These are phyloP conservation scores for Oreochromis niloticus DNA, from an alignment of 2,113 vertebrate genomes.

Conservation along the genomic window DNA sequence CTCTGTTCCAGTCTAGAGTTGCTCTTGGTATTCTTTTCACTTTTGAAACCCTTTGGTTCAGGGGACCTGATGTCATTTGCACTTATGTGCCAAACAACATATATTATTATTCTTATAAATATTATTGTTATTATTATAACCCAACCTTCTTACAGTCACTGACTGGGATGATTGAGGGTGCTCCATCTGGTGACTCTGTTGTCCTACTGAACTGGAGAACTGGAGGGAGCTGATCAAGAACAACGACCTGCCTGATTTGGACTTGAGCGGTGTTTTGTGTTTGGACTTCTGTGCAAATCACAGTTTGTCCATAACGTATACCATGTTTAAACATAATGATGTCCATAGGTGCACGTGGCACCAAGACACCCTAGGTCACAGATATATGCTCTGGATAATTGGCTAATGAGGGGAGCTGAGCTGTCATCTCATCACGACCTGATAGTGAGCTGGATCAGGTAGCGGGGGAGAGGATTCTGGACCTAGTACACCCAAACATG, in stretches of 20 bases:
- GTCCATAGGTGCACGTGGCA: neutral
- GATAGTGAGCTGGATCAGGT: neutral
- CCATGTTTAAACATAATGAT: neutral
- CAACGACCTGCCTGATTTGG: neutral
- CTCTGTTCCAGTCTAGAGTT: neutral
- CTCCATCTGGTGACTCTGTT: neutral
- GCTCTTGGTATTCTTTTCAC: neutral
- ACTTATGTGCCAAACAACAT: neutral
- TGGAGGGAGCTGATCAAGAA: neutral
- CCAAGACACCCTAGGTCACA: neutral
- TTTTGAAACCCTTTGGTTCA: neutral
- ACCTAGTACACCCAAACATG: neutral
- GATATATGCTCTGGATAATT: neutral
- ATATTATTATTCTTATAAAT: neutral
- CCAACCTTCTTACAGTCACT: neutral
- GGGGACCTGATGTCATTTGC: neutral
- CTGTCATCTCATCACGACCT: neutral
- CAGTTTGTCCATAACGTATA: neutral
- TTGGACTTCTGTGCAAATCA: neutral
- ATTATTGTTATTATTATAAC: neutral
- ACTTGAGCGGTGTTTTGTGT: neutral
- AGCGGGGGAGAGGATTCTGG: neutral
- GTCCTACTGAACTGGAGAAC: neutral
- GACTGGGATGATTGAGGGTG: neutral
- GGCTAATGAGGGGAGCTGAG: neutral